Evolutionary conservation across 2,797 vertebrate genomes (phyloP), one percentile per base, ranked within the genome.

Genomic region (Aythya fuligula): DNA sequence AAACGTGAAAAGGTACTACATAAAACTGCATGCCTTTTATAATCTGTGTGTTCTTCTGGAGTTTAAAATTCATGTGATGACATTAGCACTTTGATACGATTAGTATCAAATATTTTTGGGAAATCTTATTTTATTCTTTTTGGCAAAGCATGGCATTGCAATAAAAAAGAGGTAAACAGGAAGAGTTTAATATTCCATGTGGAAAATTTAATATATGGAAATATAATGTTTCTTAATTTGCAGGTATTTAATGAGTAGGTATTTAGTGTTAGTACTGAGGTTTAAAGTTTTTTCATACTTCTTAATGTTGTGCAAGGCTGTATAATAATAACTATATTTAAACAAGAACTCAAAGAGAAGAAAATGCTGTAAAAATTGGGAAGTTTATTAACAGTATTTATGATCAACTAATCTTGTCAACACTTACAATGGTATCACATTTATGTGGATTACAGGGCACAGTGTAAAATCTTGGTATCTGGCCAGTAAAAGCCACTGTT

Each of bases 401-500:
- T 30, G 19, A 38, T 38, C 47, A 74, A 38, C 24, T 9, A 0
- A 45, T 76, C 36, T 43, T 16, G 45, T 61, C 32, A 56, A 3
- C 39, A 6, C 32, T 58, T 45, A 13, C 28, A n/a, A 38, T 57
- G 30, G 62, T 90, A 19, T 53, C 17, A 8, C 4, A 1, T 5
- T 3, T 43, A 13, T 25, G 34, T 18, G 36, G 47, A 65, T 28
- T 65, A n/a, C 43, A 6, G 45, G 13, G 13, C 28, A 30, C 24
- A 27, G 6, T 19, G 20, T 39, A 57, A 34, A 15, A 5, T 62
- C 14, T 51, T 7, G 1, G n/a, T 22, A 7, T 28, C 3, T n/a
- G 54, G 20, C 45, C 83, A 32, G 67, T 20, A 84, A 88, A 86
- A 84, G 85, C 32, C 67, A 20, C 77, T 89, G 73, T 60, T 25